Conservation (phyloP, 2,888 invertebrate genomes). For the Pachycephus smyrnensis region DNA sequence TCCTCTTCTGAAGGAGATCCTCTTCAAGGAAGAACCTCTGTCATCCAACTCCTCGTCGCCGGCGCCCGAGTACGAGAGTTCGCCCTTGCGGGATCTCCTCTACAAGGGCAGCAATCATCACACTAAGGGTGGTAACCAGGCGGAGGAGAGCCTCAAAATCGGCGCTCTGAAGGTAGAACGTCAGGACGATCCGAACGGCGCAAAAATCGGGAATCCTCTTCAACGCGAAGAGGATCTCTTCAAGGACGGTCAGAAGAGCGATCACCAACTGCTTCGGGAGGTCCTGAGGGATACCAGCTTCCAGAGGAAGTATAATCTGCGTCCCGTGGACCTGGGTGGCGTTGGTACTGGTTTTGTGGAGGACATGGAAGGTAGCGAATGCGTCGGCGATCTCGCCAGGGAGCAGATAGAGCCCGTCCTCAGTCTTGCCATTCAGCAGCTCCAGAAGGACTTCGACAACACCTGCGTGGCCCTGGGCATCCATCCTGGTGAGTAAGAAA, state of each 20-base stretch:
- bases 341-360: slow-evolving; percentile 68
- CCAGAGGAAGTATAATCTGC: slow-evolving; percentile 85
- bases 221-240: slow-evolving; percentile 51
- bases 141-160: slow-evolving; percentile 25
- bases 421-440: slow-evolving; percentile 87
- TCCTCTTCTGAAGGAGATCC: slow-evolving; percentile 60
- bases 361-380: slow-evolving; percentile 77
- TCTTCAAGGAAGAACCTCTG: slow-evolving; percentile 59
- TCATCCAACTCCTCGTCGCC: slow-evolving; percentile 28
- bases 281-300: slow-evolving; percentile 87
- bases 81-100: slow-evolving; percentile 56
- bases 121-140: slow-evolving; percentile 23
- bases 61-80: slow-evolving; percentile 68
- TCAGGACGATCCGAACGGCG: not conserved
- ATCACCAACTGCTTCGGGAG: slow-evolving; percentile 83
- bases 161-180: slow-evolving; percentile 11
- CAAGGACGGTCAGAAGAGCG: slow-evolving; percentile 53
- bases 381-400: slow-evolving; percentile 72
- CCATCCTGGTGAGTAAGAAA: slow-evolving; percentile 80
- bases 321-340: slow-evolving; percentile 78
- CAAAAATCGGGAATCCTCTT: slow-evolving; percentile 22
- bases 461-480: slow-evolving; percentile 88
- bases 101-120: slow-evolving; percentile 42
- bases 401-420: slow-evolving; percentile 87
- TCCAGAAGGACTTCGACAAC: slow-evolving; percentile 86